phyloP scores from a whole-genome alignment of 2,888 invertebrate genomes.

The Pantelozetes paolii region DNA sequence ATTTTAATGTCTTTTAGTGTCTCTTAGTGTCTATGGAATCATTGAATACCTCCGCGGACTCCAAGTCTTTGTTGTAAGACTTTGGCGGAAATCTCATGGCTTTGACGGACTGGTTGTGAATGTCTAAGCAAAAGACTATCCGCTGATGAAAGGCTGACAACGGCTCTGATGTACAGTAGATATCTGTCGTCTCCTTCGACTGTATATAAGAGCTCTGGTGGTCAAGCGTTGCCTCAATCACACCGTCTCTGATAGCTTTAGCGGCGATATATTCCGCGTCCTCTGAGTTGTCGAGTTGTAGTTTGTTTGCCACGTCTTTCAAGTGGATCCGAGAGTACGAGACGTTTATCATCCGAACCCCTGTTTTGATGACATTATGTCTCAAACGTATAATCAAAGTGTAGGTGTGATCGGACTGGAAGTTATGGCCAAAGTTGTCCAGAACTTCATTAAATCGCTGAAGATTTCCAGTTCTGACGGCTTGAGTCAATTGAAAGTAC shows the following conservation, averaged over 20 bases:
- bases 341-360: slow-evolving; percentile 87
- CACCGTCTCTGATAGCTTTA: slow-evolving; percentile 95
- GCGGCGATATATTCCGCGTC: slow-evolving; percentile 99
- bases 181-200: slow-evolving; percentile 92
- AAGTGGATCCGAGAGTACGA: slow-evolving; percentile 96
- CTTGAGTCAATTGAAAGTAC: slow-evolving; percentile 94
- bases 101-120: slow-evolving; percentile 96
- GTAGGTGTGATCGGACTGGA: slow-evolving; percentile 89
- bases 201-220: slow-evolving; percentile 94
- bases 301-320: slow-evolving; percentile 85
- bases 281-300: slow-evolving; percentile 82
- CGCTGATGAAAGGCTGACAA: slow-evolving; percentile 93
- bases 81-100: slow-evolving; percentile 99
- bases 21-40: too few species aligned
- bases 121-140: slow-evolving; percentile 92
- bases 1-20: too few species aligned
- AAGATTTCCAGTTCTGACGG: slow-evolving; percentile 87
- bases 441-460: slow-evolving; percentile 89
- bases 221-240: slow-evolving; percentile 94
- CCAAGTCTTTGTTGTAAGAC: slow-evolving; percentile 94
- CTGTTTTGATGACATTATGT: slow-evolving; percentile 98
- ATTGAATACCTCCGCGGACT: slow-evolving; percentile 72
- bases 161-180: slow-evolving; percentile 94
- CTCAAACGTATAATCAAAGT: slow-evolving; percentile 89
- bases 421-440: slow-evolving; percentile 82